phyloP scores from a whole-genome alignment of 2,113 vertebrate species.

The Spea multiplicata region DNA sequence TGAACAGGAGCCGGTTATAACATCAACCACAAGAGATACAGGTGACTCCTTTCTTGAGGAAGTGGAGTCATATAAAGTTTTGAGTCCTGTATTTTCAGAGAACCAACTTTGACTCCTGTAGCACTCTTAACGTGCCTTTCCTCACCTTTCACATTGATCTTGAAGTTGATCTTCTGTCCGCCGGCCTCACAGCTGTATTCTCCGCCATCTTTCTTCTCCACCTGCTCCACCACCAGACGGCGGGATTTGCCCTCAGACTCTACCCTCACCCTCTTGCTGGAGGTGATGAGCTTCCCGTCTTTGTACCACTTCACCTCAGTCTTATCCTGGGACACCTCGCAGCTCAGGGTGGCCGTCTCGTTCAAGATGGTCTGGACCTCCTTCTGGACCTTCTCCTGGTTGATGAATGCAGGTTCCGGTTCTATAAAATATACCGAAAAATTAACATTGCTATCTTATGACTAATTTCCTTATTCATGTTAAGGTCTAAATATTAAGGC shows the following conservation, averaged over 20 bases:
- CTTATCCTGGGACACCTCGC: constrained; percentile 68
- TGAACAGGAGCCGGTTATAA: too few relatives aligned
- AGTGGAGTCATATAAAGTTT: too few relatives aligned
- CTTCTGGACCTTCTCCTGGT: constrained; percentile 41
- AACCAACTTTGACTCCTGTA: too few relatives aligned
- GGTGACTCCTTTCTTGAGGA: too few relatives aligned
- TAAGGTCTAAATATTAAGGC: too few relatives aligned
- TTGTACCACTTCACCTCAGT: constrained; percentile 78
- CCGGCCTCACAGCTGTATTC: constrained; percentile 74
- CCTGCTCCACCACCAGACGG: constrained; percentile 70
- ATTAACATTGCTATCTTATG: too few relatives aligned
- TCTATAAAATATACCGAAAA: constrained; percentile 46
- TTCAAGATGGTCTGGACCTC: constrained; percentile 62
- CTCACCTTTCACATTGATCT: constrained; percentile 67
- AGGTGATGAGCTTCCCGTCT: constrained; percentile 69
- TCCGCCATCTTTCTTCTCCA: constrained; percentile 67
- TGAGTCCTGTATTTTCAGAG: too few relatives aligned
- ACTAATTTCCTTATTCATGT: too few relatives aligned
- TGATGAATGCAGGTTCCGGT: constrained; percentile 15
- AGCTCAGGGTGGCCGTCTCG: constrained; percentile 66
- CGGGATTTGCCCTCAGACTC: constrained; percentile 68
- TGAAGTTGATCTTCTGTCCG: constrained; percentile 69
- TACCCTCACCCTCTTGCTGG: constrained; percentile 62
- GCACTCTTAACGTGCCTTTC: not conserved
- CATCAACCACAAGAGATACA: too few relatives aligned